Base-by-base conservation (phyloP, 2,113 vertebrate genomes). In the Chitala chitala region DNA sequence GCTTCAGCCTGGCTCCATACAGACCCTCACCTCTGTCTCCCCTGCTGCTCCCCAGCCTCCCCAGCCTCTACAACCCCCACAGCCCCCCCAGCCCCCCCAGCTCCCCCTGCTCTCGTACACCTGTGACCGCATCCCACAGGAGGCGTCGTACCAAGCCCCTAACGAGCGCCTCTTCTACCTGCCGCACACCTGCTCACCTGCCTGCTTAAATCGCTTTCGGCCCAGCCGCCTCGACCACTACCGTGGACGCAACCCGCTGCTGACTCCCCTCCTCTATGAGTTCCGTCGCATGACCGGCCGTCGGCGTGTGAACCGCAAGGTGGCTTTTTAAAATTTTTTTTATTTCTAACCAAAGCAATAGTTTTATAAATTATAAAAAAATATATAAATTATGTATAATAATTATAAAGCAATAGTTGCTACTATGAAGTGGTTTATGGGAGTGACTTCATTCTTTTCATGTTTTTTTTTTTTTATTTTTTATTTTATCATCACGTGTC, bases 201-300 rank as follows among this genome's bases (percentile, higher is more conserved):
- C 87, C 0, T 99, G 97, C 84, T 88, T 99, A 70, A 90, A 92
- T 0, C 92, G 95, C 0, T 79, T 96, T 22, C 88, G 94, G 0
- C 93, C 94, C 1, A 1, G 83, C 1, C 82, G 82, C 9, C 50
- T 71, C 0, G 90, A 92, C 24, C 80, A 92, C 70, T 92, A 96
- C 89, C 83, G 93, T 56, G 93, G 94, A 69, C 90, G 90, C 71
- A 99, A 99, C 88, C 97, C 97, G 0, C 91, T 98, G 33, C 92
- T 99, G 12, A 91, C 94, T 3, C 96, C 97, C 0, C 82, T 98
- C 15, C 92, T 98, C 1, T 96, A 98, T 12, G 96, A 98, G 70
- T 99, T 98, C 84, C 91, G 95, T 1, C 91, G 97, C 5, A 98
- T 99, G 95, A 98, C 94, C 0, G 95, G 94, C 0, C 90, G 96